Conservation (phyloP, 2,888 invertebrate species). For the Xestobium rufovillosum region DNA sequence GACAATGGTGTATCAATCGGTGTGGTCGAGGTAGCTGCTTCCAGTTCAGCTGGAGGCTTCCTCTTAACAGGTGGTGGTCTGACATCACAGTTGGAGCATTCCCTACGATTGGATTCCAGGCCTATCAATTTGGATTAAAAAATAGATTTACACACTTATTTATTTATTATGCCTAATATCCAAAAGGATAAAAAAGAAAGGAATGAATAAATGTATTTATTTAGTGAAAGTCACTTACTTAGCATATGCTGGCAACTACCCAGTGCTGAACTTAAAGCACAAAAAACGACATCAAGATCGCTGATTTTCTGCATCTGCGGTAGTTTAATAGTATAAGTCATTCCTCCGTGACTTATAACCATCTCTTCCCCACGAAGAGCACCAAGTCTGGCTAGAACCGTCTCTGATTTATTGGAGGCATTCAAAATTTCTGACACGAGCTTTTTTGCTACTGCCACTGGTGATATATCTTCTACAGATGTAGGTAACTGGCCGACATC, state of each 20-base stretch:
- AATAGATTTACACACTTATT: too few relatives aligned
- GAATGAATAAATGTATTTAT: too few relatives aligned
- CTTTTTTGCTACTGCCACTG: conserved; percentile 39
- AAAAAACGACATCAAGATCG: conserved; percentile 48
- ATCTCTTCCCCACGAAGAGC: conserved; percentile 38
- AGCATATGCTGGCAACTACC: conserved; percentile 53
- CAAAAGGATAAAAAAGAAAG: too few relatives aligned
- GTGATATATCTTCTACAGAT: conserved; percentile 46
- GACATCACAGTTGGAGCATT: conserved; percentile 36
- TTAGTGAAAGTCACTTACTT: conserved; percentile 42
- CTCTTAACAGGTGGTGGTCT: conserved; percentile 41
- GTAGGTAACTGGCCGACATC: conserved; percentile 44
- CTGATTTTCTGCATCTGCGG: conserved; percentile 41
- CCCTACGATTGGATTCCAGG: conserved; percentile 30
- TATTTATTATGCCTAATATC: too few relatives aligned
- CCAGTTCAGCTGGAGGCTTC: conserved; percentile 46
- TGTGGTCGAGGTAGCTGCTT: conserved; percentile 65
- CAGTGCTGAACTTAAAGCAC: conserved; percentile 46
- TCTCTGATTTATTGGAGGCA: conserved; percentile 38
- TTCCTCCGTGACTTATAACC: conserved; percentile 38
- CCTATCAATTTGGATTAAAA: too few relatives aligned
- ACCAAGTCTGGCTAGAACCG: conserved; percentile 35
- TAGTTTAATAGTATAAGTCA: conserved; percentile 51
- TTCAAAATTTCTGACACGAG: conserved; percentile 34
- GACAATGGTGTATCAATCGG: conserved; percentile 43